Base-by-base conservation (phyloP, 2,888 invertebrate species). In the Muschampia plurimacula region DNA sequence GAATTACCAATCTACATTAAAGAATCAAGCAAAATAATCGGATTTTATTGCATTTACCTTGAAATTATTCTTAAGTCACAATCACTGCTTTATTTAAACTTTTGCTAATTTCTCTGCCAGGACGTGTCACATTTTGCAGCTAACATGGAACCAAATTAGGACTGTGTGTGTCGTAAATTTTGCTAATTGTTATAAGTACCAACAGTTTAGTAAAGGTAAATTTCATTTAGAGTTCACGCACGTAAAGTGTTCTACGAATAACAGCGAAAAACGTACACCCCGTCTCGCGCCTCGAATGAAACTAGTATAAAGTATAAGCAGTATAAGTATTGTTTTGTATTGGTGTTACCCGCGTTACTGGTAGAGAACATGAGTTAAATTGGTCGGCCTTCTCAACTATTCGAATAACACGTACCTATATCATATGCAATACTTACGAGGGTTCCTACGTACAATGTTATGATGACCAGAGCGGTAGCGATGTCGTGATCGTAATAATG, bases 211-310 rank as follows among this genome's bases (percentile, higher is more conserved):
- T 7, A 55, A 74, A 74, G 73, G 76, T 76, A 66, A 74, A 76
- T 77, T 76, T 77, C 69, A 77, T 77, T 76, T 71, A 76, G 74
- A 77, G 77, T 69, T 55, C 71, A 74, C 69, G 75, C 78, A 74
- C 78, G 77, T 71, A 74, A 76, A 77, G 67, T 79, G 68, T 78
- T 77, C 77, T 76, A n/a, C 12, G 67, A 49, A 41, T 52, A 52
- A 52, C 46, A 52, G 28, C 28, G 69, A 65, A 52, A 74, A 70
- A 82, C 86, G 85, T 83, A 78, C 74, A 66, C 59, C 74, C 75
- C 66, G 76, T 67, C 74, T 73, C 77, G 76, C 80, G 74, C 76
- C 76, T 60, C 22, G 66, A 71, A 52, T 59, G 66, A 71, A 65
- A 71, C 71, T 71, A 71, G 46, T 15, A 60, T 52, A 57, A 10